Conservation (phyloP, 2,797 vertebrate species). For the Babyrousa celebensis region DNA sequence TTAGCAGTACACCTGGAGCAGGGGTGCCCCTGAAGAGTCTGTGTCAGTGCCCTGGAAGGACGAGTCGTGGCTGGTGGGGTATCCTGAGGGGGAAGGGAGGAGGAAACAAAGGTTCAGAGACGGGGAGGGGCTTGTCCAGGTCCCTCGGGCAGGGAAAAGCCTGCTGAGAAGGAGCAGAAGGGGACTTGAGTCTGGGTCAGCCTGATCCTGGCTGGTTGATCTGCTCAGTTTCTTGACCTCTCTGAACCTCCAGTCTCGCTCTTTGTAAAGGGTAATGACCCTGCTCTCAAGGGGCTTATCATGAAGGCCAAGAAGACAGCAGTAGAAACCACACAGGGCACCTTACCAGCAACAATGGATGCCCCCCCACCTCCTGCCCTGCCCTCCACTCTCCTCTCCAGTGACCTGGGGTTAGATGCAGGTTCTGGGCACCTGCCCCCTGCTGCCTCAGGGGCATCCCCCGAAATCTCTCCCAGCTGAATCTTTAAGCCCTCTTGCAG, state of each 20-base stretch:
- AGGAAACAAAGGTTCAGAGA: slow-evolving; percentile 69
- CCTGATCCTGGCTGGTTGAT: background rate
- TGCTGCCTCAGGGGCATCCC: background rate
- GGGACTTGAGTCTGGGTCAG: background rate
- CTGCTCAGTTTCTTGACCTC: background rate
- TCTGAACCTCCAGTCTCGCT: background rate
- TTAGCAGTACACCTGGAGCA: slow-evolving; percentile 94
- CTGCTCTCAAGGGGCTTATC: background rate
- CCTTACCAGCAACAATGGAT: background rate
- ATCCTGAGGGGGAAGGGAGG: slow-evolving; percentile 90
- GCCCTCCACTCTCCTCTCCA: background rate
- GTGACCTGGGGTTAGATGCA: background rate
- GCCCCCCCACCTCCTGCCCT: too few relatives aligned
- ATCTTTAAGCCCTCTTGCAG: slow-evolving; percentile 5
- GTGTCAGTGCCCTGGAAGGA: slow-evolving; percentile 95
- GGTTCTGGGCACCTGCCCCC: background rate
- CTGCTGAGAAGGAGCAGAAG: slow-evolving; percentile 10
- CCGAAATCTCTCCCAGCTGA: background rate
- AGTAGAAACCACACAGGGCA: background rate
- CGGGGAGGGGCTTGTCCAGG: slow-evolving; percentile 49
- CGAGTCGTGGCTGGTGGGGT: slow-evolving; percentile 92
- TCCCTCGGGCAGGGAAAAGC: background rate
- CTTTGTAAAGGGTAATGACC: background rate
- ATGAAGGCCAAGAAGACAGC: background rate
- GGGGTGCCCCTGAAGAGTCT: slow-evolving; percentile 96